Conservation (phyloP, 2,113 vertebrate species). For the Hippocampus mohnikei region DNA sequence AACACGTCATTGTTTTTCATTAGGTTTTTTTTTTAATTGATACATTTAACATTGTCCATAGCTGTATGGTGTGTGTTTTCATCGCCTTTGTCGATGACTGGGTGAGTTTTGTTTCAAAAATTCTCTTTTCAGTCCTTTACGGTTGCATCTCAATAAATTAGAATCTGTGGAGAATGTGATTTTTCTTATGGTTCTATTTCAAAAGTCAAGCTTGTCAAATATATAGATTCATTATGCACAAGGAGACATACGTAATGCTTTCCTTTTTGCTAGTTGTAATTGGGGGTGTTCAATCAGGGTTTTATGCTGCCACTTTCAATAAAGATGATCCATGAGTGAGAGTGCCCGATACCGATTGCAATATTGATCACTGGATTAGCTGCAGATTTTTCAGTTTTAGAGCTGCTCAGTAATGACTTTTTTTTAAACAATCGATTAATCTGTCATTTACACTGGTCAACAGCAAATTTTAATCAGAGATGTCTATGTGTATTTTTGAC, state of each 20-base stretch:
- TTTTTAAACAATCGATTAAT: too few relatives aligned
- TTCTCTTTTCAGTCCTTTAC: not conserved
- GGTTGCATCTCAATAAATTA: constrained; percentile 2
- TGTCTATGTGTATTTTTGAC: too few relatives aligned
- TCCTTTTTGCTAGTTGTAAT: not conserved
- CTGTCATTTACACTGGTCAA: too few relatives aligned
- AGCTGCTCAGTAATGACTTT: too few relatives aligned
- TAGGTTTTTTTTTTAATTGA: not conserved
- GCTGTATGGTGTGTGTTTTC: not conserved
- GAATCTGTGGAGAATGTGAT: not conserved
- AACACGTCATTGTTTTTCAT: not conserved
- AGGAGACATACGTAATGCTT: not conserved
- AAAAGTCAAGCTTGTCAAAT: not conserved
- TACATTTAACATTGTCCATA: not conserved
- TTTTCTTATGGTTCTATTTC: not conserved
- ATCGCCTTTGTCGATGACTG: not conserved
- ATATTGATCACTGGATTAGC: too few relatives aligned
- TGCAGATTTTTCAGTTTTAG: too few relatives aligned
- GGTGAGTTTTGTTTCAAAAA: not conserved
- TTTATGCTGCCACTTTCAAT: too few relatives aligned
- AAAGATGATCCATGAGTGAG: too few relatives aligned
- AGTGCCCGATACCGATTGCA: too few relatives aligned
- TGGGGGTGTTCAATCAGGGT: too few relatives aligned
- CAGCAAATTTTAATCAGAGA: too few relatives aligned
- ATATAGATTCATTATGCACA: not conserved